Conservation (phyloP, 2,113 vertebrate species). For the Esox niger region DNA sequence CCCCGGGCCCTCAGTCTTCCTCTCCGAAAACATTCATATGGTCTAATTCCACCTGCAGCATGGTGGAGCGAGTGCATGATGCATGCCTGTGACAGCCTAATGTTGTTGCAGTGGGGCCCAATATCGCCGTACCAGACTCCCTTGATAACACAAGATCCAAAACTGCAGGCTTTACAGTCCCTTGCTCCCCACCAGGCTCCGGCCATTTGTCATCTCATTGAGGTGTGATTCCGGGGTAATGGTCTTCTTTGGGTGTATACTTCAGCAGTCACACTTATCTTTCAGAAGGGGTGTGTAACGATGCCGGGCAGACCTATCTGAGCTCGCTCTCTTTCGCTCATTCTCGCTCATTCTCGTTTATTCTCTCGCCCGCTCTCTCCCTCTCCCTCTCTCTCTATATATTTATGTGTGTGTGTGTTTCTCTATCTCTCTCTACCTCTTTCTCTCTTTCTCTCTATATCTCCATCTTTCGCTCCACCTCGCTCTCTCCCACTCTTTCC, state of each 20-base stretch:
- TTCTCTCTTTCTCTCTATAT: too few species aligned
- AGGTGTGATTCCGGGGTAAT: neutral
- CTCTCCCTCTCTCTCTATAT: neutral
- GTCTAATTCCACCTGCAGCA: constrained; percentile 1
- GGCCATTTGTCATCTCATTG: neutral
- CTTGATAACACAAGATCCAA: neutral
- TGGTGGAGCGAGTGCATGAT: neutral
- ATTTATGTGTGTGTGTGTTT: neutral
- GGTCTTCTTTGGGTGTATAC: neutral
- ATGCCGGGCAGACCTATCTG: neutral
- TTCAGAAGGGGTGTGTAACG: neutral
- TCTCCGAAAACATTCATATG: neutral
- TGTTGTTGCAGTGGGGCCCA: neutral
- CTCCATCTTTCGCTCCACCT: too few species aligned
- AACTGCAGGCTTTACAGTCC: neutral
- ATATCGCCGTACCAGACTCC: neutral
- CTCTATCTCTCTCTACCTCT: too few species aligned
- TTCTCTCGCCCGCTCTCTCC: neutral
- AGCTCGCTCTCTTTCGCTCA: neutral
- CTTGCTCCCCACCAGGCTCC: neutral
- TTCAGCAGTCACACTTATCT: neutral
- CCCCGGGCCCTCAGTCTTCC: neutral
- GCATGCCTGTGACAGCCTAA: constrained; percentile 4
- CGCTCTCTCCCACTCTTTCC: neutral
- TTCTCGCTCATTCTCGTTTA: neutral